Evolutionary conservation across 2,888 invertebrate species (phyloP).

Genomic region (Aphidoletes aphidimyza): DNA sequence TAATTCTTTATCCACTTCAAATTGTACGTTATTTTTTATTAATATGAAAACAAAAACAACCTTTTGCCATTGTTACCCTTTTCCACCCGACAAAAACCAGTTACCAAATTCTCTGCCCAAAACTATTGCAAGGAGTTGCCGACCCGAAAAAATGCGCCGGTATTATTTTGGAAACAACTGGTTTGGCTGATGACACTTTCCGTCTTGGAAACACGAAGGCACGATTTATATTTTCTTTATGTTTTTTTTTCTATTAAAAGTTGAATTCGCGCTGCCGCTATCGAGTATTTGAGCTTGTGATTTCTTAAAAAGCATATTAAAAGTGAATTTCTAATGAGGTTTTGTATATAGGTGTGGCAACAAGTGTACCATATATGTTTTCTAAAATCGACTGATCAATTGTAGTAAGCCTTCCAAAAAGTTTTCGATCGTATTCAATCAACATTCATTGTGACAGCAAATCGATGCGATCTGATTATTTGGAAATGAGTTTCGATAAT

Average conservation of each 20-base stretch:
- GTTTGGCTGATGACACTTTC: conserved; percentile 90
- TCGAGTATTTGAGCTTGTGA: background rate
- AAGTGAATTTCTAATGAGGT: background rate
- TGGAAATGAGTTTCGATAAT: background rate
- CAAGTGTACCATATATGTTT: background rate
- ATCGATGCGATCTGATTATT: background rate
- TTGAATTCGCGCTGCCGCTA: background rate
- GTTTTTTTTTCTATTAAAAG: background rate
- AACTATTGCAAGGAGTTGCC: conserved; percentile 78
- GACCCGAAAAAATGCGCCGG: conserved; percentile 87
- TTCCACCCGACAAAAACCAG: conserved; percentile 66
- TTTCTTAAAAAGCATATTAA: background rate
- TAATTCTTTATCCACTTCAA: background rate
- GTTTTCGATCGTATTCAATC: background rate
- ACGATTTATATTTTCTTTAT: conserved; percentile 68
- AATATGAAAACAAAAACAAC: conserved; percentile 56
- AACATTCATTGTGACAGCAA: background rate
- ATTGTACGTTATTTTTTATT: background rate
- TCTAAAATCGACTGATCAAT: conserved; percentile 34
- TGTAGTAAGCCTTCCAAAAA: background rate
- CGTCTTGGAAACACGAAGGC: conserved; percentile 99
- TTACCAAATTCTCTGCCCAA: conserved; percentile 97
- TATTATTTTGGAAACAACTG: conserved; percentile 82
- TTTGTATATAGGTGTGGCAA: background rate
- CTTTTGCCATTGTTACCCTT: conserved; percentile 58